These are phyloP conservation scores for Tortrix viridana DNA, from an alignment of 2,888 invertebrate genomes.

Conservation along the genomic window DNA sequence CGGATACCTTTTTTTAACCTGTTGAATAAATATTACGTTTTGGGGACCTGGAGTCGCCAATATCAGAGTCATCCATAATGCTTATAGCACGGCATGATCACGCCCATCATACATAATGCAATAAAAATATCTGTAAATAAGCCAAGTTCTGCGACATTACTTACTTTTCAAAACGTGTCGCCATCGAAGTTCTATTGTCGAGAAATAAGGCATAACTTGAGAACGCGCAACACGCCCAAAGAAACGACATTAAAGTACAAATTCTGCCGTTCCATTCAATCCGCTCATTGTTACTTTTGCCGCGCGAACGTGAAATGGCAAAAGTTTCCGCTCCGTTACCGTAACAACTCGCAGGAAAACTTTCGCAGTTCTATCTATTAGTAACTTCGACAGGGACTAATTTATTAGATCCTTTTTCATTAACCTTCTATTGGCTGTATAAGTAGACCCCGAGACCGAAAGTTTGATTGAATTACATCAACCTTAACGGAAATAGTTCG, in stretches of 20 bases:
- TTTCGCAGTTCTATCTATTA: conserved; percentile 37
- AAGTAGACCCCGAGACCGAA: conserved; percentile 36
- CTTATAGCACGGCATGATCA: too few relatives aligned
- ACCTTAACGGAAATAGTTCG: conserved; percentile 34
- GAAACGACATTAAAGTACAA: conserved; percentile 42
- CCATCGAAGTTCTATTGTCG: conserved; percentile 11
- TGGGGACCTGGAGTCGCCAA: too few relatives aligned
- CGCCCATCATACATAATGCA: too few relatives aligned
- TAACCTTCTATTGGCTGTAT: conserved; percentile 40
- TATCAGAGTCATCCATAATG: too few relatives aligned
- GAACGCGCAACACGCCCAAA: conserved; percentile 31
- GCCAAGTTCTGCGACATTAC: background rate
- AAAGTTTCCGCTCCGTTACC: conserved; percentile 30
- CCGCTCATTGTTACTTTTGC: conserved; percentile 38
- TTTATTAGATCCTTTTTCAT: conserved; percentile 45
- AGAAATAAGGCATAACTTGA: conserved; percentile 27
- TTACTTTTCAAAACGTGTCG: conserved; percentile 13
- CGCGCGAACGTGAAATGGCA: conserved; percentile 32
- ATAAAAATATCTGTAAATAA: background rate
- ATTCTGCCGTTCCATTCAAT: conserved; percentile 52
- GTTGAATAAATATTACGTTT: too few relatives aligned
- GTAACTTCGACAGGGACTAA: conserved; percentile 41
- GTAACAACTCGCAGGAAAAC: conserved; percentile 30
- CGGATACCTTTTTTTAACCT: too few relatives aligned
- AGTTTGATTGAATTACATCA: conserved; percentile 36